These are phyloP conservation scores for Neosalanx taihuensis DNA, from an alignment of 2,797 vertebrate genomes.

Conservation along the genomic window DNA sequence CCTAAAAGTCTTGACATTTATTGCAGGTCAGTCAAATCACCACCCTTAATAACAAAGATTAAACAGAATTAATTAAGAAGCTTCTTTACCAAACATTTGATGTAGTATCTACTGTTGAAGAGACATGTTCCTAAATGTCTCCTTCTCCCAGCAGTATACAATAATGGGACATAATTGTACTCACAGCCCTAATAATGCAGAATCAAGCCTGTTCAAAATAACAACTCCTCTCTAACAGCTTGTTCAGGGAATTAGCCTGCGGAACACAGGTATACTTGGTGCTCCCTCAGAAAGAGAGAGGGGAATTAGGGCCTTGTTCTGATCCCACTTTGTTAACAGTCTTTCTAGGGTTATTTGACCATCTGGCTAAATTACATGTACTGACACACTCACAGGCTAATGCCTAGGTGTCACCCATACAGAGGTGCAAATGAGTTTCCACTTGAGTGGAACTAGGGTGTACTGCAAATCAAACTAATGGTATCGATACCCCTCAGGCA, in stretches of 20 bases:
- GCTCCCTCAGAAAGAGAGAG: constrained; percentile 46
- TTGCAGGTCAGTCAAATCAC: constrained; percentile 51
- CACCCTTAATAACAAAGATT: constrained; percentile 53
- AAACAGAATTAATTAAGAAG: constrained; percentile 36
- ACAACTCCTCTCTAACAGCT: constrained; percentile 50
- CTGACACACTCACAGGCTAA: constrained; percentile 60
- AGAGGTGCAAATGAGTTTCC: constrained; percentile 72
- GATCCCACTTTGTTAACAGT: constrained; percentile 56
- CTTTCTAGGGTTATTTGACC: constrained; percentile 68
- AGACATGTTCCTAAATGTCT: constrained; percentile 39
- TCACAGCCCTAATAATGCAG: constrained; percentile 53
- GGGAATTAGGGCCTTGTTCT: constrained; percentile 56
- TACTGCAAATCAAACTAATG: constrained; percentile 58
- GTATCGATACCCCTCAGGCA: constrained; percentile 48
- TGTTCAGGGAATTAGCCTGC: constrained; percentile 48
- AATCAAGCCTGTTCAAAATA: constrained; percentile 46
- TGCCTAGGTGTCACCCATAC: constrained; percentile 56
- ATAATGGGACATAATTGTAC: constrained; percentile 51
- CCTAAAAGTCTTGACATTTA: constrained; percentile 36
- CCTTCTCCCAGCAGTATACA: constrained; percentile 43
- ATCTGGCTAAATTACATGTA: constrained; percentile 77
- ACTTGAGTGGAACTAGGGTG: constrained; percentile 52
- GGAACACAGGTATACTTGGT: constrained; percentile 29
- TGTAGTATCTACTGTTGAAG: constrained; percentile 48
- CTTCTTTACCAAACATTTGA: constrained; percentile 56